These are phyloP conservation scores for Leucoptera coffeella DNA, from an alignment of 2,888 invertebrate species.

Conservation along the genomic window DNA sequence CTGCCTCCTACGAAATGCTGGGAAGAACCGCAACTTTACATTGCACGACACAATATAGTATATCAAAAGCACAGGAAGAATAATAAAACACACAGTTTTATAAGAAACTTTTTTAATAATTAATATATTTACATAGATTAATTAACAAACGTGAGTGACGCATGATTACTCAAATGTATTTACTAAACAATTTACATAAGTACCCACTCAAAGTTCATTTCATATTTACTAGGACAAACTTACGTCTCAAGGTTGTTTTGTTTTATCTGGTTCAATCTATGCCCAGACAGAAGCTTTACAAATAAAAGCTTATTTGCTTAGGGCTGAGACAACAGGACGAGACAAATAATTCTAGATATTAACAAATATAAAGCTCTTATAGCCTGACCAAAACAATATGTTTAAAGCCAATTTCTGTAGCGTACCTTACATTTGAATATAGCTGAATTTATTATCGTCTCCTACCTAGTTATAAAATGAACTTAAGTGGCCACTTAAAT, in stretches of 20 bases:
- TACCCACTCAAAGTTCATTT: conserved; percentile 10
- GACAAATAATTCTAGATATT: neutral
- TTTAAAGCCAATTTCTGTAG: no score
- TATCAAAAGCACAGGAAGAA: conserved; percentile 12
- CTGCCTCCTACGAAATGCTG: no score
- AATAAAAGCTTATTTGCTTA: neutral
- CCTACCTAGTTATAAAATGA: no score
- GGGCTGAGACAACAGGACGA: neutral
- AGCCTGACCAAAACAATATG: no score
- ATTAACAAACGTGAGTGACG: conserved; percentile 50
- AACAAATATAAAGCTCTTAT: no score
- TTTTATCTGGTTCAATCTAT: neutral
- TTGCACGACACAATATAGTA: no score
- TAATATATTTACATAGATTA: conserved; percentile 52
- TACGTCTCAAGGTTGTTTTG: neutral
- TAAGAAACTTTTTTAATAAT: conserved; percentile 45
- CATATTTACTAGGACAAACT: neutral
- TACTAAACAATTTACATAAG: no score
- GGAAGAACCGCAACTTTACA: no score
- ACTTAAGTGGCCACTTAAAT: no score
- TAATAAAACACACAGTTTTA: conserved; percentile 13
- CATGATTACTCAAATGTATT: conserved; percentile 31
- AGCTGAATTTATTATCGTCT: no score
- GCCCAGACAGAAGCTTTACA: neutral
- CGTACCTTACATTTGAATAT: no score